Base-by-base conservation (phyloP, 2,113 vertebrate genomes). In the Mohoua ochrocephala region DNA sequence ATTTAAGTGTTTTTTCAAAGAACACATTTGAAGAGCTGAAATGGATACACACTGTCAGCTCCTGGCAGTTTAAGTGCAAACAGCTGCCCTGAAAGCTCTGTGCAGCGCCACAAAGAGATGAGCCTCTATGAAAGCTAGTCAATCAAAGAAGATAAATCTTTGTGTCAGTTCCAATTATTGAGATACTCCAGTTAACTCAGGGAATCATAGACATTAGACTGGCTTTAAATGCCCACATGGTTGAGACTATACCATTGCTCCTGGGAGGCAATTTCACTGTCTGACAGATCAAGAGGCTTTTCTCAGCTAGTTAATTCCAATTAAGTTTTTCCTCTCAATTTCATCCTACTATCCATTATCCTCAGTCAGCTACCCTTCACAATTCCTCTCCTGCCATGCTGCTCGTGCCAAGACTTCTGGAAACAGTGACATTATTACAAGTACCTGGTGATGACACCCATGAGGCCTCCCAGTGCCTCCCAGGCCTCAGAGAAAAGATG, bases 291-390 rank as follows among this genome's bases (percentile, higher is more conserved):
- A 96, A 97, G 94, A 93, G 84, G 75, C 75, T 97, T 96, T 93
- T 87, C 90, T 83, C 94, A 94, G 91, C 87, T 86, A 94, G 94
- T 95, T 97, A 97, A 97, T 96, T 96, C 94, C 94, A 96, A 95
- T 97, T 96, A 97, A 94, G 90, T 93, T 96, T 95, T 93, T 87
- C 93, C 89, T 91, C 93, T 93, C 94, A 73, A 85, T 96, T 96
- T 96, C 94, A 90, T 84, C 91, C 89, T 49, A 12, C 90, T 88
- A 85, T 96, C 90, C 90, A 91, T 96, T 95, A 93, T 95, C 90
- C 78, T 84, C 87, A 85, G 84, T 50, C 91, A 95, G 53, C 84
- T 69, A 45, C 75, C 75, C 70, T 63, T 35, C 76, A 77, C 41
- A 64, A 27, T 88, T 90, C 91, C 78, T 91, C 45, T 82, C 57